Base-by-base conservation (phyloP, 92 coral and sea anemone genomes). In the Pocillopora grandis region DNA sequence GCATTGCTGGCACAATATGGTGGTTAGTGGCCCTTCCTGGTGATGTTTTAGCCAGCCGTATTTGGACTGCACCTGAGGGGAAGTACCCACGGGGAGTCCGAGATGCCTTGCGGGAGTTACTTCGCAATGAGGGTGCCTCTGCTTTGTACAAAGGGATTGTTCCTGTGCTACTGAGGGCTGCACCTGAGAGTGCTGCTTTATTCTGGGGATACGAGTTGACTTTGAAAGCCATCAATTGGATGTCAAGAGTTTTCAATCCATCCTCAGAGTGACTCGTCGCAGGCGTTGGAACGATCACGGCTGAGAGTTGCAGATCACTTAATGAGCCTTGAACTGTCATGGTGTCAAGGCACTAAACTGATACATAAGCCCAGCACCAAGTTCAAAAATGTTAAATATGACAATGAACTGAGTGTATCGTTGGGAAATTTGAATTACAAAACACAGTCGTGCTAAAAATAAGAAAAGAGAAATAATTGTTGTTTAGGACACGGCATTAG, bases 141-240 rank as follows among this genome's bases (percentile, higher is more conserved):
- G 93, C 92, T 20, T 79, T 95, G 58, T 95, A 92, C 67, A 91
- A 85, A 56, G 98, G 98, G 17, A 73, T 91, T 69, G 89, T 86
- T 18, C 98, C 98, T 3, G 94, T 92, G 15, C 31, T 95, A 76
- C 73, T 92, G 14, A 87, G 94, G 75, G 98, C 98, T 68, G 92
- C 92, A 3, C 95, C 96, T 0, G 95, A 90, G 2, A 86, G 90
- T 75, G 97, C 97, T 65, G 97, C 93, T 75, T 74, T 92, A 2
- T 94, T 91, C 75, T 81, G 84, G 64, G 98, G 98, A 62, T 95
- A 91, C 81, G 98, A 95, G 80, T 79, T 91, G 75, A 88, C 95
- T 14, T 78, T 95, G 93, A 91, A 89, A 79, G 73, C 89, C 35
- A 85, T 95, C 73, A 91, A 91, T 79, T 93, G 96, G 97, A 60